Percentiles rank a stretch among this genome's conserved stretches.
Evolutionary conservation across 2,888 invertebrate species (phyloP).

Genomic region (Caenorhabditis auriculariae): DNA sequence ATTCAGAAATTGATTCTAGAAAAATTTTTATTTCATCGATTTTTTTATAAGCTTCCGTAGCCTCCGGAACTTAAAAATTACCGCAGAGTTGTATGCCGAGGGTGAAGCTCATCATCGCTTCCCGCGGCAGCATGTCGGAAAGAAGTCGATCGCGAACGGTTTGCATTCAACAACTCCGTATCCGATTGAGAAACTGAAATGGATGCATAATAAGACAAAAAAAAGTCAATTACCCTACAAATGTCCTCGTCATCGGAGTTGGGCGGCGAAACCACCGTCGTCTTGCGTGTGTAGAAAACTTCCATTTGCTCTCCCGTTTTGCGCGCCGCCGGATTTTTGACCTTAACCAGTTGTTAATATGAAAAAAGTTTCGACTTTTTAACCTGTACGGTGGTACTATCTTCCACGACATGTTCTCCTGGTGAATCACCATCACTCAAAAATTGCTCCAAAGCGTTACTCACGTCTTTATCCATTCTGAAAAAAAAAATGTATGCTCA

Average conservation of each 20-base stretch:
- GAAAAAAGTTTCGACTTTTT: not conserved
- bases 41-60: too few relatives aligned
- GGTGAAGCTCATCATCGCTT: constrained; percentile 22
- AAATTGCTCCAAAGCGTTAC: constrained; percentile 32
- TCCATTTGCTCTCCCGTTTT: constrained; percentile 43
- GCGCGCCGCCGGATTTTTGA: constrained; percentile 38
- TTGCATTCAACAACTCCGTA: constrained; percentile 29
- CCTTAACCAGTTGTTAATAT: too few relatives aligned
- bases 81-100: constrained; percentile 7
- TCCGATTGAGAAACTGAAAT: constrained; percentile 19
- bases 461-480: constrained; percentile 33
- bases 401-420: constrained; percentile 34
- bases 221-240: constrained; percentile 5
- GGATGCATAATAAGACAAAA: constrained; percentile 1
- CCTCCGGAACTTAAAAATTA: not conserved
- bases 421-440: constrained; percentile 25
- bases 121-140: constrained; percentile 24
- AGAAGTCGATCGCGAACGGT: constrained; percentile 21
- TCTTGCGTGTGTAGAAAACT: constrained; percentile 37
- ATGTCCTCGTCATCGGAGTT: constrained; percentile 52
- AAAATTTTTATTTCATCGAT: constrained; percentile 1
- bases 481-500: not conserved
- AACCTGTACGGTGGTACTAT: constrained; percentile 41
- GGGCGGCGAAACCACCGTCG: constrained; percentile 47
- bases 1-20: not conserved